A percentile compares a stretch with the other conserved stretches of the same genome.
These are phyloP conservation scores for Pseudomyrmex cubaensis DNA, from an alignment of 1,140 invertebrate species.

Conservation along the genomic window DNA sequence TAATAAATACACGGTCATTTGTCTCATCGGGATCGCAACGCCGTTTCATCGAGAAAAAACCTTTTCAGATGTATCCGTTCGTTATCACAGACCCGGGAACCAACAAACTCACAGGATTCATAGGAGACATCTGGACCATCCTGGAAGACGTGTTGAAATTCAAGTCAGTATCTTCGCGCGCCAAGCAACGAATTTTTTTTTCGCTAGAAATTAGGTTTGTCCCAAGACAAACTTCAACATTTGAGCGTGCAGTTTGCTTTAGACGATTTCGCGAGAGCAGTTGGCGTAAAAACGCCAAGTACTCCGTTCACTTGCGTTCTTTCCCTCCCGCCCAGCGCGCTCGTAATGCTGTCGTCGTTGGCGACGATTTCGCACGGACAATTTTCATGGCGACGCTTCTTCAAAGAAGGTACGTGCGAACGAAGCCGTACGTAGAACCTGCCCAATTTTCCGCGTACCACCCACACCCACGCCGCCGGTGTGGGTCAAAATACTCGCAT, in stretches of 20 bases:
- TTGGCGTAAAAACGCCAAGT: too few species aligned
- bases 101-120: slow-evolving; percentile 66
- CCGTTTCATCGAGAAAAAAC: too few species aligned
- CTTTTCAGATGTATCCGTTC: slow-evolving; percentile 67
- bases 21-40: not conserved
- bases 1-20: too few species aligned
- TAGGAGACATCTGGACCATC: slow-evolving; percentile 72
- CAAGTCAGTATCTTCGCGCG: slow-evolving; percentile 47
- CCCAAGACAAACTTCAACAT: too few species aligned
- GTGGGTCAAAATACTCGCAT: slow-evolving; percentile 74
- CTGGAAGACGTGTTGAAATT: slow-evolving; percentile 70
- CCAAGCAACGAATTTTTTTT: not conserved
- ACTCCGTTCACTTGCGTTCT: not conserved
- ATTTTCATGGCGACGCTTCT: slow-evolving; percentile 53
- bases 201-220: too few species aligned
- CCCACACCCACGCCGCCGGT: slow-evolving; percentile 56
- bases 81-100: slow-evolving; percentile 48
- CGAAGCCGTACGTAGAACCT: slow-evolving; percentile 69
- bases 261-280: not conserved
- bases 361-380: slow-evolving; percentile 11
- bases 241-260: too few species aligned
- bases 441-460: slow-evolving; percentile 73
- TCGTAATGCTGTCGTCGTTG: not conserved
- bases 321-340: not conserved
- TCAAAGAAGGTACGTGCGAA: slow-evolving; percentile 50